These are phyloP conservation scores for Falco concolor DNA, from an alignment of 2,797 vertebrate species.

Conservation along the genomic window DNA sequence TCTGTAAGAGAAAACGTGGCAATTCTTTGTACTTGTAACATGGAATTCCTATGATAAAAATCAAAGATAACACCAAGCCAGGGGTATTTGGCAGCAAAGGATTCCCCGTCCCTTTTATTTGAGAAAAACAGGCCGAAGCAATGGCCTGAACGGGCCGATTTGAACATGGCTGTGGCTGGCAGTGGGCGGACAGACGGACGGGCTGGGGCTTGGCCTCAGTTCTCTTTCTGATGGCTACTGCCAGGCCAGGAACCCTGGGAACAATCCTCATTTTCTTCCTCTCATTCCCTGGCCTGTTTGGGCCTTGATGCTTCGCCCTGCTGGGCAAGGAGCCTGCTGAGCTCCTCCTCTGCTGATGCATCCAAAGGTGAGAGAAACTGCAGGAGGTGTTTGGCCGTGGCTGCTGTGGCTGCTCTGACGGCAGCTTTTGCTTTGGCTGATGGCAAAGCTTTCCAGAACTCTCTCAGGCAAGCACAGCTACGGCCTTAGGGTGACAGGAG, in stretches of 20 bases:
- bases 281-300: background rate
- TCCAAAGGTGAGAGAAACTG: background rate
- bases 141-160: background rate
- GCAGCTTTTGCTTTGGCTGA: background rate
- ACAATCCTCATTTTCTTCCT: background rate
- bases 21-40: constrained; percentile 6
- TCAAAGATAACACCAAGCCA: background rate
- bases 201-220: background rate
- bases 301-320: background rate
- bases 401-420: background rate
- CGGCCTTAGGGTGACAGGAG: background rate
- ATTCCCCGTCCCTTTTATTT: background rate
- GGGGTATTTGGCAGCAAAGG: background rate
- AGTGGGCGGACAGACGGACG: no score
- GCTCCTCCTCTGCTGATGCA: background rate
- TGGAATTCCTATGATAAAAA: background rate
- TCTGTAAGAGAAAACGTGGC: constrained; percentile 73
- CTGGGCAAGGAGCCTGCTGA: background rate
- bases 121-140: background rate
- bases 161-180: background rate
- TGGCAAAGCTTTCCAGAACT: background rate
- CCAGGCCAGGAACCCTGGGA: background rate
- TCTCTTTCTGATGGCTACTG: background rate
- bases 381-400: no score
- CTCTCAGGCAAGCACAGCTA: background rate